Evolutionary conservation across 2,888 invertebrate genomes (phyloP), one percentile per base, ranked within the genome.

Genomic region (Branchipolynoe longqiensis): DNA sequence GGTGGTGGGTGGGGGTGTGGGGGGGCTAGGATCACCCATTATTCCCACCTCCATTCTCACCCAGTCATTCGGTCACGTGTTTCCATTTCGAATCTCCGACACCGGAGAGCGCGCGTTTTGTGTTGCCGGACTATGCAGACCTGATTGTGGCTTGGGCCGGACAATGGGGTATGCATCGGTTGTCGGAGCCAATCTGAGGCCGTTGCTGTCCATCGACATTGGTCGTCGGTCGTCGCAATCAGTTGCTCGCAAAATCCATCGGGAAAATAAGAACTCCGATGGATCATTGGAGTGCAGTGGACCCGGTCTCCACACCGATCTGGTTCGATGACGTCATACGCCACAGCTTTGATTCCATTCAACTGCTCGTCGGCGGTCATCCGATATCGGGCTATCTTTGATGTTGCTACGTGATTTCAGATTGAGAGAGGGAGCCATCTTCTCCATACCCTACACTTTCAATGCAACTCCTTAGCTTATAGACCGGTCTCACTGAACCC

Each of bases 151-250:
- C 38, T 38, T 36, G 38, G 33, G 69, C 36, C 69, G 69, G 69
- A 33, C 36, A 69, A 33, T 38, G 36, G 38, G 31, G 36, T 38
- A n/a, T 33, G n/a, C 2, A 18, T 4, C 18, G 22, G 36, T 18
- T 33, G 69, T 69, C 69, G n/a, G 69, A 69, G 38, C 62, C 18
- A 28, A 62, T 62, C 62, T 25, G 31, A 22, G 14, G n/a, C n/a
- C n/a, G n/a, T n/a, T n/a, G n/a, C n/a, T n/a, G n/a, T n/a, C n/a
- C n/a, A n/a, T n/a, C n/a, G n/a, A n/a, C n/a, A n/a, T n/a, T n/a
- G n/a, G n/a, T n/a, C n/a, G n/a, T n/a, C n/a, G n/a, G n/a, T n/a
- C n/a, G n/a, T n/a, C n/a, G n/a, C n/a, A n/a, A n/a, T n/a, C n/a
- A n/a, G n/a, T n/a, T n/a, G n/a, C n/a, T n/a, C n/a, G n/a, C n/a